Base-by-base conservation (phyloP, 2,888 invertebrate genomes). In the Branchipolynoe longqiensis region DNA sequence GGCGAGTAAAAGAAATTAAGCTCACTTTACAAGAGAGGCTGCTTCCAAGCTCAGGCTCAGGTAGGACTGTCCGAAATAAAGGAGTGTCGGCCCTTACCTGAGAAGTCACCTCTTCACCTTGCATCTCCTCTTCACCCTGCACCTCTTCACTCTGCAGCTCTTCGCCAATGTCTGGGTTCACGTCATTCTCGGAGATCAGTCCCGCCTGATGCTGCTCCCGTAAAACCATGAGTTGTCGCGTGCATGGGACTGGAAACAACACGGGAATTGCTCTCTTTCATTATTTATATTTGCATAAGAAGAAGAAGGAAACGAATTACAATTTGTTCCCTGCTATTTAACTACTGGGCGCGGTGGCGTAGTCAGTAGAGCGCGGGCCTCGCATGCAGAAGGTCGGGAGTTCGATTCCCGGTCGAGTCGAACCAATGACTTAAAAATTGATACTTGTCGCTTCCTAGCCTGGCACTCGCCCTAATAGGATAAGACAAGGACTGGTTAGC, bases 41-140 rank as follows among this genome's bases (percentile, higher is more conserved):
- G n/a, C n/a, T n/a, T n/a, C n/a, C n/a, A 92, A 92, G 86, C 92
- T 92, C 87, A 92, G 92, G 0, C 92, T 90, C 78, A 93, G 87
- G 36, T 92, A 90, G 1, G 91, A 91, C 33, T 89, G 86, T 22
- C 84, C 86, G 12, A n/a, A 74, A 8, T 56, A 73, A 25, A 64
- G 82, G 40, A 64, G 64, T 0, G 6, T 82, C 28, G 82, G 28
- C 22, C 69, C 56, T 59, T 8, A n/a, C 56, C 41, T 25, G n/a
- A 48, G 41, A 3, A 41, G 41, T 18, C 48, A 40, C 54, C 48
- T n/a, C n/a, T 28, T 48, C 41, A 1, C 14, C 78, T 12, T 48
- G 28, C 48, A 4, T 22, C 78, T 78, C 78, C 78, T 48, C 78
- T 18, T 14, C 69, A 28, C 33, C 69, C 69, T 18, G 18, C 33